phyloP scores from a whole-genome alignment of 2,888 invertebrate species.

The Lypha dubia region DNA sequence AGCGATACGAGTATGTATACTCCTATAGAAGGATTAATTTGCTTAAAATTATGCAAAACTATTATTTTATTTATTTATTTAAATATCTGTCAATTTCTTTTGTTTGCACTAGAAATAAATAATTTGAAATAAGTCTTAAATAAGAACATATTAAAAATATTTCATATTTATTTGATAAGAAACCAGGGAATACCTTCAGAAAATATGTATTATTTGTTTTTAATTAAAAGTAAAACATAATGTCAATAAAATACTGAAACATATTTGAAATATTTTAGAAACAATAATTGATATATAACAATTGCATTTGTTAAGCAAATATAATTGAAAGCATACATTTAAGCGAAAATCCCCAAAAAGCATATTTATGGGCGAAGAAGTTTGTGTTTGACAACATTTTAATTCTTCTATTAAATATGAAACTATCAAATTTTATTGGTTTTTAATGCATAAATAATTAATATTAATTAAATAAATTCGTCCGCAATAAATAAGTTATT shows the following conservation, averaged over 20 bases:
- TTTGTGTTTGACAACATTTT: slow-evolving; percentile 2
- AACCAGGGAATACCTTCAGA: background rate
- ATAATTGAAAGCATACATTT: background rate
- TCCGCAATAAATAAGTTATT: background rate
- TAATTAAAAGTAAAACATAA: too few species aligned
- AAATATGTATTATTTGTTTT: background rate
- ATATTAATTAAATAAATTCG: background rate
- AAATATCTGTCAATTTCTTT: background rate
- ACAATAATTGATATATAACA: background rate
- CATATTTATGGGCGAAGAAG: background rate
- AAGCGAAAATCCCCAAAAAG: background rate
- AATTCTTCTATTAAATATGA: background rate
- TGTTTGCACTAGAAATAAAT: too few species aligned
- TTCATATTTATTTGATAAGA: background rate
- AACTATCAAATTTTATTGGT: background rate
- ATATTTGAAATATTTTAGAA: background rate
- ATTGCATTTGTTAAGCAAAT: background rate
- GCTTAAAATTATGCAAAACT: too few species aligned
- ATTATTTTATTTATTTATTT: background rate
- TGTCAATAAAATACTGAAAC: slow-evolving; percentile 1
- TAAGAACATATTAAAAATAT: background rate
- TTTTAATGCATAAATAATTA: slow-evolving; percentile 7
- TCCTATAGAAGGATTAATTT: too few species aligned
- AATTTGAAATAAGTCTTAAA: background rate
- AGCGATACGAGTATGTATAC: too few species aligned